Evolutionary conservation across 2,888 invertebrate genomes (phyloP).

Genomic region (Sussaba pulchella): DNA sequence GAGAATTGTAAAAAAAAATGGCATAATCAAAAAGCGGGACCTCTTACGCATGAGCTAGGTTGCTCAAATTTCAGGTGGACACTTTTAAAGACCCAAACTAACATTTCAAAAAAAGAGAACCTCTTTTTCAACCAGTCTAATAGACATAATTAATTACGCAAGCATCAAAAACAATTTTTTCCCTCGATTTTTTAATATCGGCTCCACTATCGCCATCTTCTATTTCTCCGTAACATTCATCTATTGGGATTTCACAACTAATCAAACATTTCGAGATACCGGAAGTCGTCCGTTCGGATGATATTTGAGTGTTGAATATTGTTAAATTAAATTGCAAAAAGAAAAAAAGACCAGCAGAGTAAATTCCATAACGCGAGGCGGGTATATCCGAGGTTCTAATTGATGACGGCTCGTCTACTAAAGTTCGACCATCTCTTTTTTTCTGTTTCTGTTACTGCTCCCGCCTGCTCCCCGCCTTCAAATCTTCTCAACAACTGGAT

Average conservation of each 20-base stretch:
- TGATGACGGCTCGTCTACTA: conserved; percentile 80
- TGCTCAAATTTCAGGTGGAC: too few relatives aligned
- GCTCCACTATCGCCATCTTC: conserved; percentile 31
- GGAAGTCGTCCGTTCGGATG: conserved; percentile 27
- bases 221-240: conserved; percentile 47
- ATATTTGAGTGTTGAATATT: conserved; percentile 51
- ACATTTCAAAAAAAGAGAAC: too few relatives aligned
- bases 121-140: too few relatives aligned
- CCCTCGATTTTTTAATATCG: too few relatives aligned
- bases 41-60: too few relatives aligned
- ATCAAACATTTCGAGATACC: conserved; percentile 30
- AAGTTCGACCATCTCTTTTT: conserved; percentile 83
- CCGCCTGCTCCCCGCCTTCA: conserved; percentile 84
- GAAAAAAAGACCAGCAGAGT: conserved; percentile 20
- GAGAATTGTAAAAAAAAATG: too few relatives aligned
- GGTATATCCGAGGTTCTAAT: conserved; percentile 70
- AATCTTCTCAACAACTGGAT: conserved; percentile 84
- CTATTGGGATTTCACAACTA: conserved; percentile 30
- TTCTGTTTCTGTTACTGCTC: conserved; percentile 84
- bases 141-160: too few relatives aligned
- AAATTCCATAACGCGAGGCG: conserved; percentile 62
- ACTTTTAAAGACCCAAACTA: too few relatives aligned
- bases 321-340: neutral
- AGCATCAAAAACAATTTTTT: too few relatives aligned
- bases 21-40: too few relatives aligned